phyloP scores from a whole-genome alignment of 2,797 vertebrate species.

The Enteromius fasciolatus region DNA sequence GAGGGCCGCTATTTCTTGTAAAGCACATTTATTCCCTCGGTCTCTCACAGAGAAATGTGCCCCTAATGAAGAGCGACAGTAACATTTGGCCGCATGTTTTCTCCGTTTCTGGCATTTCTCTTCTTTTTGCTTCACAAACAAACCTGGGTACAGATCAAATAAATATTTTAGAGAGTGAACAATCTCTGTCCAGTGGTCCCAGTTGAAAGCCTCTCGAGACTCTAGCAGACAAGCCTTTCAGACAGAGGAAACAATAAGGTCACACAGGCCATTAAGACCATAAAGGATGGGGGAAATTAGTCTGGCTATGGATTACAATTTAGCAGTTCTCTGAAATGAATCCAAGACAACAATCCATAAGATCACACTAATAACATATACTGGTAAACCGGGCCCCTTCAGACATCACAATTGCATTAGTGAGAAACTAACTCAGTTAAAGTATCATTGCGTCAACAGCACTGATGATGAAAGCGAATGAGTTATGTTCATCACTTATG shows the following conservation, averaged over 20 bases:
- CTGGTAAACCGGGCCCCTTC: slow-evolving; percentile 12
- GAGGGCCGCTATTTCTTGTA: slow-evolving; percentile 25
- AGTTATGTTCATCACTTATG: neutral
- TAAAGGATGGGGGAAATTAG: slow-evolving; percentile 73
- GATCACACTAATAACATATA: slow-evolving; percentile 37
- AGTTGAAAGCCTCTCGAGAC: slow-evolving; percentile 46
- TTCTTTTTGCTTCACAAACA: slow-evolving; percentile 56
- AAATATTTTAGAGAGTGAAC: slow-evolving; percentile 63
- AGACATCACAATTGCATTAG: slow-evolving; percentile 35
- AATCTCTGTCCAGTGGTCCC: slow-evolving; percentile 51
- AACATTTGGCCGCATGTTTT: slow-evolving; percentile 60
- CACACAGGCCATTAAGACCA: slow-evolving; percentile 63
- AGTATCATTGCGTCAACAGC: slow-evolving; percentile 36
- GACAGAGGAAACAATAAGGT: slow-evolving; percentile 65
- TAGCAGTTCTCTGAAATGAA: slow-evolving; percentile 65
- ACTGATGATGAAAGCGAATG: slow-evolving; percentile 32
- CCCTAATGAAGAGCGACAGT: slow-evolving; percentile 61
- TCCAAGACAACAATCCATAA: slow-evolving; percentile 61
- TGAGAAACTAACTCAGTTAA: slow-evolving; percentile 39
- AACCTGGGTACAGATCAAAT: slow-evolving; percentile 42
- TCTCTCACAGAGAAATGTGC: slow-evolving; percentile 46
- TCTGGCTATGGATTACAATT: slow-evolving; percentile 72
- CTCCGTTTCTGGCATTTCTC: slow-evolving; percentile 69
- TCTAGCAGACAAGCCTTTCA: slow-evolving; percentile 68
- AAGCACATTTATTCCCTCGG: slow-evolving; percentile 51